Conservation (phyloP, 2,113 vertebrate genomes). For the Chelonoidis abingdonii region DNA sequence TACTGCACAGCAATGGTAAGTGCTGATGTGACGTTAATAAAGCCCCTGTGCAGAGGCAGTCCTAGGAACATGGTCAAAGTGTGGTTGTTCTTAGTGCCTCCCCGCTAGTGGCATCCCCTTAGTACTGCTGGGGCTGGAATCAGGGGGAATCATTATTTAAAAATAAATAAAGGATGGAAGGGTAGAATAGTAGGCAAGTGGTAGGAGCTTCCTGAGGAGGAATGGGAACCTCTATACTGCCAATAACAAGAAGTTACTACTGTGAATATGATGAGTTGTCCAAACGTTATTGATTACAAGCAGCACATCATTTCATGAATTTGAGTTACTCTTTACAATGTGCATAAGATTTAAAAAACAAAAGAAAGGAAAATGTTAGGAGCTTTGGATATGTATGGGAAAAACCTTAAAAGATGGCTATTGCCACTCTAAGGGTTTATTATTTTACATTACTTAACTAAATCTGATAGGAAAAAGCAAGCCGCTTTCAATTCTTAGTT, state of each 20-base stretch:
- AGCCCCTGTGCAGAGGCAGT: neutral
- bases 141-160: neutral
- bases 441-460: neutral
- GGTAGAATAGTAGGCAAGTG: rapidly evolving
- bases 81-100: neutral
- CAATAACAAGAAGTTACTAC: neutral
- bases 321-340: neutral
- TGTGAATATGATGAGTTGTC: neutral
- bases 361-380: neutral
- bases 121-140: rapidly evolving
- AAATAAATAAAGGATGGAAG: neutral
- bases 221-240: neutral
- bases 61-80: neutral
- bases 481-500: neutral
- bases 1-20: rapidly evolving
- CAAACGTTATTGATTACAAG: rapidly evolving
- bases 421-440: neutral
- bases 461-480: neutral
- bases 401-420: neutral
- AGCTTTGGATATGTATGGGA: neutral
- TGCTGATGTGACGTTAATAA: neutral
- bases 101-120: rapidly evolving
- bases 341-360: neutral
- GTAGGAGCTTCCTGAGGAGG: neutral
- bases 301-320: rapidly evolving